These are phyloP conservation scores for Acanthoscelides obtectus DNA, from an alignment of 2,888 invertebrate species.

Conservation along the genomic window DNA sequence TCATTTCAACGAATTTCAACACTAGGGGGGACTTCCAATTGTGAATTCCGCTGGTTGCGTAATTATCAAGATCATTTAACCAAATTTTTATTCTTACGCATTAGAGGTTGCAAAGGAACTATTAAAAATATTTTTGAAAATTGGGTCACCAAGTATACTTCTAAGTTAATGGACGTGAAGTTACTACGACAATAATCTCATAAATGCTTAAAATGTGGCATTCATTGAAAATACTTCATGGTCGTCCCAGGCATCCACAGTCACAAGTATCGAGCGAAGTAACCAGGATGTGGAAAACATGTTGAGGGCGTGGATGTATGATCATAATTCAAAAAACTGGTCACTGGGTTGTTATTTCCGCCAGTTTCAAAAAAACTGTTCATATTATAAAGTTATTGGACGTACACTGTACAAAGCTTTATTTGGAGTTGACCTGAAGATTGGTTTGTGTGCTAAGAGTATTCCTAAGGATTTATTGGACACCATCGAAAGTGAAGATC, in stretches of 20 bases:
- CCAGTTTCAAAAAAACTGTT: conserved; percentile 26
- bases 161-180: conserved; percentile 28
- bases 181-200: conserved; percentile 24
- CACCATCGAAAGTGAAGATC: conserved; percentile 2
- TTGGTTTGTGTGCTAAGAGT: conserved; percentile 19
- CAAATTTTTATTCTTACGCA: conserved; percentile 15
- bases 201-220: conserved; percentile 26
- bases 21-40: conserved; percentile 14
- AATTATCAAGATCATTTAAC: conserved; percentile 20
- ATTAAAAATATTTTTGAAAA: conserved; percentile 18
- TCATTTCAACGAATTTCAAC: conserved; percentile 14
- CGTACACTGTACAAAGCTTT: conserved; percentile 26
- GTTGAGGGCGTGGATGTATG: conserved; percentile 28
- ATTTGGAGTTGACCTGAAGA: conserved; percentile 27
- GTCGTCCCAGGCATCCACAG: conserved; percentile 27
- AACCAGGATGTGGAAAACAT: conserved; percentile 36
- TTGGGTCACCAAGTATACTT: conserved; percentile 21
- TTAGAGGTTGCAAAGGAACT: conserved; percentile 16
- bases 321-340: conserved; percentile 30
- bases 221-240: conserved; percentile 28
- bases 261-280: conserved; percentile 22
- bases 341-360: conserved; percentile 28
- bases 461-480: conserved; percentile 11
- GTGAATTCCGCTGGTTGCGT: conserved; percentile 16
- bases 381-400: conserved; percentile 25